Percentiles rank a stretch among this genome's conserved stretches.
Evolutionary conservation across 2,113 vertebrate genomes (phyloP).

Genomic region (Lipophrys pholis): DNA sequence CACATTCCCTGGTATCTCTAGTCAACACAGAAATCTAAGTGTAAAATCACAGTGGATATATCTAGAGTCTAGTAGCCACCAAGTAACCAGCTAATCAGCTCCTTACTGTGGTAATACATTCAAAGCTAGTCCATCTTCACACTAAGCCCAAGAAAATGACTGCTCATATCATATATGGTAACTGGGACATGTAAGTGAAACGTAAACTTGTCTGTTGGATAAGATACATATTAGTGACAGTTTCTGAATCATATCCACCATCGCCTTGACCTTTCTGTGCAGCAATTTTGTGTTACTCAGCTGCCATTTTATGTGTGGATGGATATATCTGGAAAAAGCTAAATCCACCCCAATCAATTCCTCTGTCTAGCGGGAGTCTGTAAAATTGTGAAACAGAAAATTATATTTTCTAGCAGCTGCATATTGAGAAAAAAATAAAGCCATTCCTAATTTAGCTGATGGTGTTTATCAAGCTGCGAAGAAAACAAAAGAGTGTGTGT

Average conservation of each 20-base stretch:
- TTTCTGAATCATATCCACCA: background rate
- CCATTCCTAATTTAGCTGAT: background rate
- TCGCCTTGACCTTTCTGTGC: background rate
- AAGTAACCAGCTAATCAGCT: background rate
- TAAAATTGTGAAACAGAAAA: constrained; percentile 2
- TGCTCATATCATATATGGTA: background rate
- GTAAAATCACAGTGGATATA: background rate
- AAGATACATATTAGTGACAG: background rate
- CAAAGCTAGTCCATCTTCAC: background rate
- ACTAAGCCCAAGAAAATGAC: background rate
- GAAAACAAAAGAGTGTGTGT: background rate
- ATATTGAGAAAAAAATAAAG: constrained; percentile 15
- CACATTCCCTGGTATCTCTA: background rate
- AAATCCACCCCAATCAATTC: background rate
- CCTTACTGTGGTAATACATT: background rate
- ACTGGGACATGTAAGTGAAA: background rate
- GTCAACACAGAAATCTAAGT: background rate
- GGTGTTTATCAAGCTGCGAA: background rate
- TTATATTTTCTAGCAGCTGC: constrained; percentile 9
- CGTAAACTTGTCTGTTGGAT: background rate
- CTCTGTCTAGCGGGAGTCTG: background rate
- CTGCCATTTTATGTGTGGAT: background rate
- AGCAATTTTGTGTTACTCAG: background rate
- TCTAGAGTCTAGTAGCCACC: background rate
- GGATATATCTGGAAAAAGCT: background rate